phyloP scores from a whole-genome alignment of 2,797 vertebrate species.

The Rhinella marina region DNA sequence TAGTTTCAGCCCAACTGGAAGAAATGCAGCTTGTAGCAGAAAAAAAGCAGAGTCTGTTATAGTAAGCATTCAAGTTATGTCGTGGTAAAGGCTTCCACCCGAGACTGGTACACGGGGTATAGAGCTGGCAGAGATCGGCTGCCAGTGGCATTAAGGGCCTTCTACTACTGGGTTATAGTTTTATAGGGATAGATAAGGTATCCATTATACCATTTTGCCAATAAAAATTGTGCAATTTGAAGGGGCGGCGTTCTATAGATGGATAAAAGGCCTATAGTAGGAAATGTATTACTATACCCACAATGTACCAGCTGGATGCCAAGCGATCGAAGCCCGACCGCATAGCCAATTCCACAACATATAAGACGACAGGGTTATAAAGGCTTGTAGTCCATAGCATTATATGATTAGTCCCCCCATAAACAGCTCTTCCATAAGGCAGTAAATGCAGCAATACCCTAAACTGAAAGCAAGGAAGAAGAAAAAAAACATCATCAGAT shows the following conservation, averaged over 20 bases:
- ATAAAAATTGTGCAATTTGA: not conserved
- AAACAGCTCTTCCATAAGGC: constrained; percentile 23
- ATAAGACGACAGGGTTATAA: not conserved
- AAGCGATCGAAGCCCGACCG: not conserved
- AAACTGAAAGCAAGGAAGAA: constrained; percentile 8
- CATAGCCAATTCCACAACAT: constrained; percentile 37
- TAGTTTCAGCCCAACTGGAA: constrained; percentile 30
- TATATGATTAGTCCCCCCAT: not conserved
- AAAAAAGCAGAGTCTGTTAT: constrained; percentile 22
- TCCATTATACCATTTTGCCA: no score
- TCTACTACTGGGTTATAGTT: no score
- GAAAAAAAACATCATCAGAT: constrained; percentile 1
- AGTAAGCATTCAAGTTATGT: constrained; percentile 22
- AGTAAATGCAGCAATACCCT: constrained; percentile 4
- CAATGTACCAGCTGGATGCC: constrained; percentile 34
- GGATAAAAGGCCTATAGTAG: not conserved
- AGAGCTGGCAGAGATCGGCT: not conserved
- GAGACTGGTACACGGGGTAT: not conserved
- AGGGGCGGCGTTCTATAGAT: no score
- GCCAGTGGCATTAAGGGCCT: not conserved
- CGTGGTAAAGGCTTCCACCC: constrained; percentile 3
- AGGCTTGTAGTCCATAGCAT: constrained; percentile 9
- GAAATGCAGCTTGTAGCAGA: constrained; percentile 27
- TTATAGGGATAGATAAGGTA: no score
- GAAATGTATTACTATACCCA: not conserved